phyloP scores from a whole-genome alignment of 2,113 vertebrate genomes.

The Nycticorax nycticorax region DNA sequence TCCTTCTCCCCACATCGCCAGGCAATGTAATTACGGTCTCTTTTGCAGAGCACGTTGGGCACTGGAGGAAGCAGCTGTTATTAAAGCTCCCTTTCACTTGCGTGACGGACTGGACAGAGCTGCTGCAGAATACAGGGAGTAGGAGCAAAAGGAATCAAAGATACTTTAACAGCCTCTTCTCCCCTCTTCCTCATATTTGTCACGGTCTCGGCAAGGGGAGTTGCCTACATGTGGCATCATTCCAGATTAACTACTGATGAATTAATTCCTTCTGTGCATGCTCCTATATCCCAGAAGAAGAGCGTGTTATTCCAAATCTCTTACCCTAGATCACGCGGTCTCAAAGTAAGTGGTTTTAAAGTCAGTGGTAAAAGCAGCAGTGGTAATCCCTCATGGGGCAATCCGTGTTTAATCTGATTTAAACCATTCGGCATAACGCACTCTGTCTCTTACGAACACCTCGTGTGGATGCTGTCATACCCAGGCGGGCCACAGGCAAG shows the following conservation, averaged over 20 bases:
- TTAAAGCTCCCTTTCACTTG: not conserved
- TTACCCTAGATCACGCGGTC: not conserved
- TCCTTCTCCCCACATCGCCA: not conserved
- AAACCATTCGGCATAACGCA: not conserved
- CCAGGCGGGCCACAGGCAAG: fast-evolving
- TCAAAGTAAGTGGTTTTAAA: not conserved
- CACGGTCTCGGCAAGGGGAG: not conserved
- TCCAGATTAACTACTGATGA: not conserved
- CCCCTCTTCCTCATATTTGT: not conserved
- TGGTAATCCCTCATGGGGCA: not conserved
- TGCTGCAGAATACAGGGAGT: not conserved
- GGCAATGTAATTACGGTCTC: not conserved
- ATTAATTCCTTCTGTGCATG: constrained; percentile 26
- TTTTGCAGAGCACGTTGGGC: not conserved
- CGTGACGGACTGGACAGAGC: not conserved
- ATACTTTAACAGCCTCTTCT: not conserved
- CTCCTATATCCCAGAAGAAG: not conserved
- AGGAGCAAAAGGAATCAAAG: not conserved
- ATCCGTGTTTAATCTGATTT: not conserved
- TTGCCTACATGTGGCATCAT: not conserved
- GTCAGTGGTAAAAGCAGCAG: not conserved
- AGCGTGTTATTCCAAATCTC: not conserved
- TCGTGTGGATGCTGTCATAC: not conserved
- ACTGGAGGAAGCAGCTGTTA: not conserved
- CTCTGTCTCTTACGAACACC: not conserved